Conservation (phyloP, 2,888 invertebrate species). For the Microchrysa polita region DNA sequence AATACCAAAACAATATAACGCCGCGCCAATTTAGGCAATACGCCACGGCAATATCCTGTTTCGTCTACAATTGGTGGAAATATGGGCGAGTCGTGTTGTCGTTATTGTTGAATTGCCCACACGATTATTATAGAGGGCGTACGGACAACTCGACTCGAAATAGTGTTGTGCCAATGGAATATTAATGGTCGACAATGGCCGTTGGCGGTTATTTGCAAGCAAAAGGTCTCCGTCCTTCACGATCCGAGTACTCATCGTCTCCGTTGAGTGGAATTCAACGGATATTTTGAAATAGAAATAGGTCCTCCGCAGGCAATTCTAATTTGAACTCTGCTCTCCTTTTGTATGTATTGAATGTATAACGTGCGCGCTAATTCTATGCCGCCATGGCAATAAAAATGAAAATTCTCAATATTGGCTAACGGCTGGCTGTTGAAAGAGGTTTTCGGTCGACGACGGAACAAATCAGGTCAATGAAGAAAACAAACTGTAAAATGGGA, state of each 20-base stretch:
- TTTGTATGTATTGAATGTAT: constrained; percentile 13
- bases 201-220: neutral
- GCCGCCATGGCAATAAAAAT: constrained; percentile 37
- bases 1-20: constrained; percentile 29
- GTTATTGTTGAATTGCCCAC: constrained; percentile 39
- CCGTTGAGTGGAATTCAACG: neutral
- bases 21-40: too few relatives aligned
- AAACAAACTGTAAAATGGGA: constrained; percentile 25
- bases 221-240: too few relatives aligned
- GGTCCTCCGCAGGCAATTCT: neutral
- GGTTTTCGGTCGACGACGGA: neutral
- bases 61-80: constrained; percentile 22
- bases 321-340: neutral
- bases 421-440: constrained; percentile 23
- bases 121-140: constrained; percentile 43
- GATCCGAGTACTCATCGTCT: too few relatives aligned
- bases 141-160: too few relatives aligned
- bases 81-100: constrained; percentile 38
- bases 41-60: constrained; percentile 6
- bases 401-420: constrained; percentile 22
- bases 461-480: constrained; percentile 36
- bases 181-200: constrained; percentile 30
- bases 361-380: too few relatives aligned
- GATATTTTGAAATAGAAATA: neutral
- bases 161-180: constrained; percentile 41